These are phyloP conservation scores for Crotophaga sulcirostris DNA, from an alignment of 2,113 vertebrate genomes.

Conservation along the genomic window DNA sequence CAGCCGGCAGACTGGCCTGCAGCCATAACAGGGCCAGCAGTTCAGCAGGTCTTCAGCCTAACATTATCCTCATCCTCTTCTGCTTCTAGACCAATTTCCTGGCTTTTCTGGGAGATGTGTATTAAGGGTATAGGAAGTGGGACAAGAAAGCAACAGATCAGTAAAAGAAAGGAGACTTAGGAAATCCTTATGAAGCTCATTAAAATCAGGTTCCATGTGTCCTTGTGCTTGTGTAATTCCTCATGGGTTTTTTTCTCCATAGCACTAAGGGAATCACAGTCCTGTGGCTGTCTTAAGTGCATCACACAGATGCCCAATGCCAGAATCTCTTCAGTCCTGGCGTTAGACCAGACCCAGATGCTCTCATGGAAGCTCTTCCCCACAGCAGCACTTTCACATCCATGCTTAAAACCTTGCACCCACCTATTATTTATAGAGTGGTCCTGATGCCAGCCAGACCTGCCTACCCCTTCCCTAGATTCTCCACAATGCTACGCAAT, in stretches of 20 bases:
- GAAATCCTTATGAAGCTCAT: background rate
- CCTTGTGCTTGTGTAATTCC: background rate
- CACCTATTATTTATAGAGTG: background rate
- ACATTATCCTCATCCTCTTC: background rate
- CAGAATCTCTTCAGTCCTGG: background rate
- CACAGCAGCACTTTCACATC: background rate
- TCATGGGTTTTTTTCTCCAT: background rate
- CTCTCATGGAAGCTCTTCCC: background rate
- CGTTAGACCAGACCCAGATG: background rate
- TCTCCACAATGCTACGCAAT: background rate
- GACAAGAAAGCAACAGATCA: background rate
- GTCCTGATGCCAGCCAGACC: background rate
- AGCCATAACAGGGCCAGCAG: background rate
- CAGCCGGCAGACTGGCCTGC: fast-evolving
- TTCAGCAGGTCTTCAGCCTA: background rate
- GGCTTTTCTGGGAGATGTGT: background rate
- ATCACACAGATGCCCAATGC: background rate
- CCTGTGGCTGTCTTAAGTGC: background rate
- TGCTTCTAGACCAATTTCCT: background rate
- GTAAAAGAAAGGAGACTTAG: background rate
- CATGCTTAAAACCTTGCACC: background rate
- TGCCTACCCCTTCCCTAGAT: background rate
- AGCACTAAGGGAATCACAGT: fast-evolving
- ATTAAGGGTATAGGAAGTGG: background rate
- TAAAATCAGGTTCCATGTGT: background rate